Evolutionary conservation across 1,140 invertebrate genomes (phyloP).

Genomic region (Pentalonia nigronervosa): DNA sequence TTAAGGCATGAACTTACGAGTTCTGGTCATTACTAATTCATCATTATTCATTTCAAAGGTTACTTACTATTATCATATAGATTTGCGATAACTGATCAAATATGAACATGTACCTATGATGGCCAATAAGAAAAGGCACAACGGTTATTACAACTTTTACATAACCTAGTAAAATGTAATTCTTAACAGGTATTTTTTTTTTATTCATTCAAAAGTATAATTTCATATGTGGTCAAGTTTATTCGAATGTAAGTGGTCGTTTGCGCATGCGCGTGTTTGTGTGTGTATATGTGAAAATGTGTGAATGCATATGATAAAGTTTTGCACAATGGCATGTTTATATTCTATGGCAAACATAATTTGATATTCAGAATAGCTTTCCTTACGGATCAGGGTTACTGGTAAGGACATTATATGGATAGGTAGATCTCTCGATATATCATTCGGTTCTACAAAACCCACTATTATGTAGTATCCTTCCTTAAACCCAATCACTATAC

Average conservation of each 20-base stretch:
- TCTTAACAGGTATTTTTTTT: background rate
- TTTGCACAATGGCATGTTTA: background rate
- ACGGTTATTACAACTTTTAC: too few species aligned
- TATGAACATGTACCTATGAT: too few species aligned
- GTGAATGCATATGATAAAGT: background rate
- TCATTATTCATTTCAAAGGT: too few species aligned
- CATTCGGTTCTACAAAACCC: slow-evolving; percentile 28
- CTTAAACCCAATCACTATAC: slow-evolving; percentile 31
- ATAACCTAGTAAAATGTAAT: background rate
- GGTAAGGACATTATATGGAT: background rate
- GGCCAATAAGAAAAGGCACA: too few species aligned
- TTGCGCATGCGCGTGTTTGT: background rate
- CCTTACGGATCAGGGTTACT: background rate
- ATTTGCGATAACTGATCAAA: too few species aligned
- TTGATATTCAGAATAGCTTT: slow-evolving; percentile 54
- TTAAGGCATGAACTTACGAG: too few species aligned
- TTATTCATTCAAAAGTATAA: background rate
- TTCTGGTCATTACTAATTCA: background rate
- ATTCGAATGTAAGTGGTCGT: background rate
- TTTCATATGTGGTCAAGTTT: background rate
- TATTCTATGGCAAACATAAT: slow-evolving; percentile 29
- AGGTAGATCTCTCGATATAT: slow-evolving; percentile 44
- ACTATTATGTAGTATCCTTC: background rate
- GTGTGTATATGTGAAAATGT: background rate
- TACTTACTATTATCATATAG: too few species aligned